A percentile compares a stretch with the other conserved stretches of the same genome.
phyloP scores from a whole-genome alignment of 2,797 vertebrate genomes.

The Notamacropus eugenii region DNA sequence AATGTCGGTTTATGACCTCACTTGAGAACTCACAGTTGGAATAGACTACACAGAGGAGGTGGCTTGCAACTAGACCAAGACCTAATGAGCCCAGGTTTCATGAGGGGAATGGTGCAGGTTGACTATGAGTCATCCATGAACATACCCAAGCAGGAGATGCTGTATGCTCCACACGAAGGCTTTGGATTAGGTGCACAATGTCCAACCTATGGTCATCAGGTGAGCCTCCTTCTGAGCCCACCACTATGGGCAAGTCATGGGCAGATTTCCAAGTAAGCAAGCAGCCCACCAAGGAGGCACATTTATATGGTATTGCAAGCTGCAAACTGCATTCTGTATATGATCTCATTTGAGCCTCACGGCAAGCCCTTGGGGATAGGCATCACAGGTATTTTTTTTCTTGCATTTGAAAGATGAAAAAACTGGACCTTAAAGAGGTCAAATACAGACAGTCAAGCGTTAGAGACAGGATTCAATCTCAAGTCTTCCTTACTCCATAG shows the following conservation, averaged over 20 bases:
- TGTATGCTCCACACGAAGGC: background rate
- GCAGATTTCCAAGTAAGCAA: background rate
- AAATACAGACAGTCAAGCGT: background rate
- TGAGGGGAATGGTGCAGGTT: background rate
- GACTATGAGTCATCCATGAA: background rate
- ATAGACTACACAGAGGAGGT: slow-evolving; percentile 22
- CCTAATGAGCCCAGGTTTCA: background rate
- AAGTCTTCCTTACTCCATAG: background rate
- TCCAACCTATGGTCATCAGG: background rate
- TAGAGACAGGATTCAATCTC: background rate
- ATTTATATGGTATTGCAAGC: background rate
- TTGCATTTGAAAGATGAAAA: background rate
- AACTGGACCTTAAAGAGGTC: background rate
- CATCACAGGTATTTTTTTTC: background rate
- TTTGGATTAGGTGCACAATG: background rate
- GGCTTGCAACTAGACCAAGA: background rate
- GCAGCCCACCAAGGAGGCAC: background rate
- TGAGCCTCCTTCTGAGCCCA: background rate
- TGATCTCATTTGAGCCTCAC: background rate
- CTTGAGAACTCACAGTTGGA: slow-evolving; percentile 74
- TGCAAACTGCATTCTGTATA: background rate
- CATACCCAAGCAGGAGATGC: background rate
- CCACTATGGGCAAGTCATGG: background rate
- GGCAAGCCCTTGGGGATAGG: background rate
- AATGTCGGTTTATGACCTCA: slow-evolving; percentile 80